Evolutionary conservation across 2,888 invertebrate species (phyloP).

Genomic region (Smittia sp.): DNA sequence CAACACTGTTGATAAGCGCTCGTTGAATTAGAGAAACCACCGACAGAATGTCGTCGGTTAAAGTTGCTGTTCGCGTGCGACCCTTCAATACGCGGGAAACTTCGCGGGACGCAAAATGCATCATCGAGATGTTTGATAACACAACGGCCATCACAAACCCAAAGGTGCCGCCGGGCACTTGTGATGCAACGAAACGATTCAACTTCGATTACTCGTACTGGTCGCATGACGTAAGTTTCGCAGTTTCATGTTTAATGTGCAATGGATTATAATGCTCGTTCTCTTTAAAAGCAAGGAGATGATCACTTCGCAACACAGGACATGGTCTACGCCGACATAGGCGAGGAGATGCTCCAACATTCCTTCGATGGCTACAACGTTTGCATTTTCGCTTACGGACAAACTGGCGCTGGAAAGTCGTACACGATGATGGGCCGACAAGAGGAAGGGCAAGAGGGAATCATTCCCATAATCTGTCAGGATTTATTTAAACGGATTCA

Average conservation of each 20-base stretch:
- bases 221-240: constrained; percentile 90
- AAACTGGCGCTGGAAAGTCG: constrained; percentile 98
- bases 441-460: constrained; percentile 90
- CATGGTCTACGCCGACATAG: constrained; percentile 97
- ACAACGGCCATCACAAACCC: constrained; percentile 91
- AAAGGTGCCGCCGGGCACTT: constrained; percentile 78
- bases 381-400: constrained; percentile 99
- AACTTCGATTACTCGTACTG: constrained; percentile 99
- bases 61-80: constrained; percentile 98
- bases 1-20: not conserved
- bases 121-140: constrained; percentile 94
- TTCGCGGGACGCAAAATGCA: constrained; percentile 86
- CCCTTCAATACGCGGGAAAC: constrained; percentile 99
- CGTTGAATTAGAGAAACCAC: not conserved
- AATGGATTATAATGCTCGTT: constrained; percentile 42
- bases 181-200: constrained; percentile 90
- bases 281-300: constrained; percentile 68
- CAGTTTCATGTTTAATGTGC: constrained; percentile 32
- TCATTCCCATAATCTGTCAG: constrained; percentile 97
- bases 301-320: constrained; percentile 87
- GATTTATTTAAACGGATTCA: constrained; percentile 83
- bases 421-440: constrained; percentile 99
- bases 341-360: constrained; percentile 98
- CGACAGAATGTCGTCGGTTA: constrained; percentile 81
- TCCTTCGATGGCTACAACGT: constrained; percentile 99